phyloP scores from a whole-genome alignment of 2,888 invertebrate species.

The Taenaris catops region DNA sequence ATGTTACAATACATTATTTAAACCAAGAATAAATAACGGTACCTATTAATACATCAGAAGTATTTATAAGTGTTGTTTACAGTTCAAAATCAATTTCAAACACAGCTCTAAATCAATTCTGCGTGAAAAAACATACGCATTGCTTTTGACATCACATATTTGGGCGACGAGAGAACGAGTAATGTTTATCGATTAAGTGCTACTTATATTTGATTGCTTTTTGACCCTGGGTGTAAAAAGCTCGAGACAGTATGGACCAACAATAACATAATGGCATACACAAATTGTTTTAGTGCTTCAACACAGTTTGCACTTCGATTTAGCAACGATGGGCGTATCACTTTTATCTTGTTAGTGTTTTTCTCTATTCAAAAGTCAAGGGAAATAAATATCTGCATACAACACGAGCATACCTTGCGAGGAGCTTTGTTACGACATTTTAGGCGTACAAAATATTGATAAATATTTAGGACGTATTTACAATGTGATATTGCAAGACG shows the following conservation, averaged over 20 bases:
- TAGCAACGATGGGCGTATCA: conserved; percentile 34
- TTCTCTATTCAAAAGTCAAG: conserved; percentile 25
- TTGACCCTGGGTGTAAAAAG: conserved; percentile 16
- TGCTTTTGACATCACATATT: too few species aligned
- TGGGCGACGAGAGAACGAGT: neutral
- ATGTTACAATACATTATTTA: too few species aligned
- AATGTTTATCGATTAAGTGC: conserved; percentile 2
- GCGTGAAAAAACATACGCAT: too few species aligned
- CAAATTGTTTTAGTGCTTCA: conserved; percentile 33
- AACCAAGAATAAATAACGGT: too few species aligned
- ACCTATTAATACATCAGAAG: too few species aligned
- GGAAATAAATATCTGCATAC: conserved; percentile 21
- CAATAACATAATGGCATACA: conserved; percentile 26
- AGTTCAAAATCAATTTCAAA: too few species aligned
- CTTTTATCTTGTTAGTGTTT: conserved; percentile 20
- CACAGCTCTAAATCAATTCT: too few species aligned
- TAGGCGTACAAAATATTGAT: conserved; percentile 1
- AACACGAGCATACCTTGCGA: conserved; percentile 11
- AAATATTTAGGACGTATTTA: conserved; percentile 5
- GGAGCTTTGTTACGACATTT: conserved; percentile 13
- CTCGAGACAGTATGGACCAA: conserved; percentile 12
- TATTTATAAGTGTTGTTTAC: too few species aligned
- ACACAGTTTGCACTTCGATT: conserved; percentile 34
- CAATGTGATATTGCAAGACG: too few species aligned
- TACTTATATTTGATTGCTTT: conserved; percentile 6